Conservation (phyloP, 1,140 invertebrate genomes). For the Ditylenchus dipsaci region DNA sequence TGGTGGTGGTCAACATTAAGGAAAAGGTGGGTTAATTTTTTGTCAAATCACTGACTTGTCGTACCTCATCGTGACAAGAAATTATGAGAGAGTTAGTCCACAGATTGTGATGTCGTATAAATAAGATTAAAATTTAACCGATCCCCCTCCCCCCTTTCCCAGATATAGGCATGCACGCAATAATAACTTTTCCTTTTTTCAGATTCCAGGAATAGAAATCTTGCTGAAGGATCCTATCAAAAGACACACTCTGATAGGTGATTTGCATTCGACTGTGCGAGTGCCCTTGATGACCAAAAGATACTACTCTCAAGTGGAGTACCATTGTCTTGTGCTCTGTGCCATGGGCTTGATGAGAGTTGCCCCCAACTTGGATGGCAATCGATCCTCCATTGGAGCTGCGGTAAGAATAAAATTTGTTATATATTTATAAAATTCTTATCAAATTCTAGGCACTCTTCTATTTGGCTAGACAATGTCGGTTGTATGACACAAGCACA, state of each 20-base stretch:
- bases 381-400: conserved; percentile 10
- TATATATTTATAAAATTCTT: neutral
- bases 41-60: neutral
- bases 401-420: neutral
- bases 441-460: conserved; percentile 23
- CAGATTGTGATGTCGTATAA: too few relatives aligned
- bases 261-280: conserved; percentile 30
- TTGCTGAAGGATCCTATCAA: conserved; percentile 34
- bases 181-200: too few relatives aligned
- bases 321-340: conserved; percentile 17
- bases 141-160: too few relatives aligned
- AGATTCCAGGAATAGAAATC: conserved; percentile 4
- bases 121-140: too few relatives aligned
- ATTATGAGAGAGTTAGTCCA: too few relatives aligned
- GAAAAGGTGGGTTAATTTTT: conserved; percentile 17
- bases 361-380: conserved; percentile 5
- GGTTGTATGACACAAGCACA: conserved; percentile 40
- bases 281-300: conserved; percentile 11
- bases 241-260: conserved; percentile 35
- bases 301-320: conserved; percentile 7
- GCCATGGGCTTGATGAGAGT: conserved; percentile 13
- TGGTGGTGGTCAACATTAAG: conserved; percentile 25
- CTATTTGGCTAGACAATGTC: conserved; percentile 9
- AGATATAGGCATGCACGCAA: too few relatives aligned
- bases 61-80: too few relatives aligned